Conservation (phyloP, 92 coral and sea anemone species). For the Umimayanthus chanpuru region DNA sequence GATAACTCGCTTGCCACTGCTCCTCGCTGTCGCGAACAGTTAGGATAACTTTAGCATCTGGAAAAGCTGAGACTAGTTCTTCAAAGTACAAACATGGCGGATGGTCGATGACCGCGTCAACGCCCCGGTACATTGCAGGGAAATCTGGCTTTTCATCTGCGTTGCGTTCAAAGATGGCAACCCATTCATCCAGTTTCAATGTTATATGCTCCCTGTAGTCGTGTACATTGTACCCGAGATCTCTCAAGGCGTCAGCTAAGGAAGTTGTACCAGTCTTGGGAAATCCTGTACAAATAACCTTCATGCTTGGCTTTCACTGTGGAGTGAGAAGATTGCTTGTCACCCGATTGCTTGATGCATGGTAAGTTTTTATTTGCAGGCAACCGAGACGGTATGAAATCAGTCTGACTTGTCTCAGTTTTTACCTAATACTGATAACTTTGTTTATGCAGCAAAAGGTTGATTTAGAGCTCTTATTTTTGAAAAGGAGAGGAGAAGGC, state of each 20-base stretch:
- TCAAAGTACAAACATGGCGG: conserved; percentile 20
- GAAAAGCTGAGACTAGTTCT: conserved; percentile 10
- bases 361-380: too few species aligned
- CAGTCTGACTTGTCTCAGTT: too few species aligned
- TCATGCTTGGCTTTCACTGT: conserved; percentile 10
- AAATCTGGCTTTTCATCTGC: conserved; percentile 9
- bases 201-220: conserved; percentile 30
- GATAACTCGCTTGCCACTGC: conserved; percentile 24
- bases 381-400: too few species aligned
- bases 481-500: too few species aligned
- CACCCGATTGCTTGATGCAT: too few species aligned
- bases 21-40: conserved; percentile 31
- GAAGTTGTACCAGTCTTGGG: conserved; percentile 35
- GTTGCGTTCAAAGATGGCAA: conserved; percentile 6
- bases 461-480: too few species aligned
- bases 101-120: conserved; percentile 26
- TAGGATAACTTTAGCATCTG: conserved; percentile 27
- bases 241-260: conserved; percentile 6
- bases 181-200: conserved; percentile 23
- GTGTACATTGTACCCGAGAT: conserved; percentile 11
- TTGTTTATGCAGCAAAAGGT: too few species aligned
- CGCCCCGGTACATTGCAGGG: conserved; percentile 25
- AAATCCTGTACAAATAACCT: conserved; percentile 25
- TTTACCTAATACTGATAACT: too few species aligned
- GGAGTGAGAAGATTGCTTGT: neutral